Conservation (phyloP, 2,888 invertebrate species). For the Sinopyrophorus schimmeli region DNA sequence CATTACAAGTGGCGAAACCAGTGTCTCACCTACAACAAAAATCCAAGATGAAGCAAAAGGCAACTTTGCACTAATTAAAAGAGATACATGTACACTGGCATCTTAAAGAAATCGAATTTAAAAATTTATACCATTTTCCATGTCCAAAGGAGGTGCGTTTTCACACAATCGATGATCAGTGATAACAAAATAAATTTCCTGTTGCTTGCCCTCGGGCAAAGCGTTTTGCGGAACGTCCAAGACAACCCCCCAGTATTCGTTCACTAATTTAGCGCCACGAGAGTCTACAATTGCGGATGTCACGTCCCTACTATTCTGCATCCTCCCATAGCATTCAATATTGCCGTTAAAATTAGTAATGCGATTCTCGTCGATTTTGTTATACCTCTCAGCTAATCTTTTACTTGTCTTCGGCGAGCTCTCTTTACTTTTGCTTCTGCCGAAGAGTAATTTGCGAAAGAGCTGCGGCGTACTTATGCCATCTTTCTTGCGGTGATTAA, state of each 20-base stretch:
- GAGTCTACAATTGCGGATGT: conserved; percentile 67
- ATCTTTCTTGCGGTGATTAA: conserved; percentile 51
- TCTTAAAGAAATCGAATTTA: conserved; percentile 30
- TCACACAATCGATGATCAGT: conserved; percentile 78
- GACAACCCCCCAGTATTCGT: conserved; percentile 88
- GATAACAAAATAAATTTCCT: conserved; percentile 93
- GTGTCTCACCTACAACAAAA: conserved; percentile 78
- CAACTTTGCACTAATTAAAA: neutral
- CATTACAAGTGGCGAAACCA: conserved; percentile 93
- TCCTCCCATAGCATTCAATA: conserved; percentile 5
- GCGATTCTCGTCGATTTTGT: conserved; percentile 10
- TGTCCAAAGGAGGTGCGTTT: conserved; percentile 79
- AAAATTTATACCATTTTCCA: conserved; percentile 77
- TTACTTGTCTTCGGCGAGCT: conserved; percentile 17
- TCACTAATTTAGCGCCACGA: conserved; percentile 80
- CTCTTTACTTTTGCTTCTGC: conserved; percentile 39
- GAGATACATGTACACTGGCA: conserved; percentile 43
- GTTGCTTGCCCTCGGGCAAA: conserved; percentile 77
- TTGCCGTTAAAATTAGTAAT: conserved; percentile 11
- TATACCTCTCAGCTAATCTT: conserved; percentile 6
- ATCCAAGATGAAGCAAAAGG: conserved; percentile 33
- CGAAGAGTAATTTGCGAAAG: conserved; percentile 51
- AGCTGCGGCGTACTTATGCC: conserved; percentile 49
- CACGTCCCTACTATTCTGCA: conserved; percentile 52
- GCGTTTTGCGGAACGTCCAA: conserved; percentile 88